These are phyloP conservation scores for Penaeus indicus DNA, from an alignment of 1,140 invertebrate species.

Conservation along the genomic window DNA sequence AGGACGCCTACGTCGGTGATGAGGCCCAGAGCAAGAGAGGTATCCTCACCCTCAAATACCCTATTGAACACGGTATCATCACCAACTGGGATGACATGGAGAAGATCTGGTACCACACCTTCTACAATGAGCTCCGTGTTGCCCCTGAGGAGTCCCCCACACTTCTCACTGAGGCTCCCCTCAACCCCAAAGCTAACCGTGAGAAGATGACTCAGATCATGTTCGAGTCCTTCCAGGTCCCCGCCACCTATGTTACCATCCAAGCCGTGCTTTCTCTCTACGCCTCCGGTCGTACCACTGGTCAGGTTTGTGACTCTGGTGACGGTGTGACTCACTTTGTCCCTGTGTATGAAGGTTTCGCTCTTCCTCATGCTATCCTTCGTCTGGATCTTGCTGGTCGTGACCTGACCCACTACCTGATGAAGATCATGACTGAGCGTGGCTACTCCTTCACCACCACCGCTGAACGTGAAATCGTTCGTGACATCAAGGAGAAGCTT, in stretches of 20 bases:
- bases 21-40: conserved; percentile 96
- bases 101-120: conserved; percentile 96
- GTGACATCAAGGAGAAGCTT: conserved; percentile 93
- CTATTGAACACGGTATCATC: conserved; percentile 84
- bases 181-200: conserved; percentile 91
- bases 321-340: too few relatives aligned
- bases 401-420: conserved; percentile 89
- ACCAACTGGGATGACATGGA: conserved; percentile 99
- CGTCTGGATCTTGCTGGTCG: conserved; percentile 89
- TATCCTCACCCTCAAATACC: conserved; percentile 34
- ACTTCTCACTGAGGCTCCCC: conserved; percentile 88
- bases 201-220: conserved; percentile 86
- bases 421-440: conserved; percentile 90
- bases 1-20: conserved; percentile 96
- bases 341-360: too few relatives aligned
- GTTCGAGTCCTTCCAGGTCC: conserved; percentile 71
- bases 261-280: too few relatives aligned
- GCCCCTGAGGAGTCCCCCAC: conserved; percentile 95
- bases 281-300: too few relatives aligned
- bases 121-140: conserved; percentile 95
- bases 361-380: too few relatives aligned
- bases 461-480: conserved; percentile 90
- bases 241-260: too few relatives aligned
- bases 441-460: conserved; percentile 72
- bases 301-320: too few relatives aligned